Evolutionary conservation across 35 echinoderm and acorn worm genomes (phyloP), one percentile per base, ranked within the genome.

Genomic region (Heliocidaris erythrogramma): DNA sequence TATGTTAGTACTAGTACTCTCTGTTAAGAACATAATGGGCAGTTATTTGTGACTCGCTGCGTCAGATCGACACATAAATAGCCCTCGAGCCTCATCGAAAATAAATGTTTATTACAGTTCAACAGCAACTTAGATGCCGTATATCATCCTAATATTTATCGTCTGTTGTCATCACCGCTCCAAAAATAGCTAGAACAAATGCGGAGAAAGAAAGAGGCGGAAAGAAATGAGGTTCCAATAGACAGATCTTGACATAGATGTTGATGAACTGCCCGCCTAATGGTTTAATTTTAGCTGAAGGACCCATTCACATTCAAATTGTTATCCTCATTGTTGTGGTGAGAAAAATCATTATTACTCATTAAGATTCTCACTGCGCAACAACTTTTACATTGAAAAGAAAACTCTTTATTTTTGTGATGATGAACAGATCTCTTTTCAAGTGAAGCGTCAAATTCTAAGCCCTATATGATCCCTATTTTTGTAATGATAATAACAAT

Each of bases 41-140:
- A n/a, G 88, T 90, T 48, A 48, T 47, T 47, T 32, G 24, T 47
- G 31, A 50, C 21, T 21, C 24, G 32, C 29, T n/a, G 14, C 49
- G 21, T 90, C 49, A 10, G 88, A 90, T 50, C 30, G 88, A 90
- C 88, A 90, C 88, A 48, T 78, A 78, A 78, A 78, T 78, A n/a
- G 18, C 65, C 65, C 65, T 78, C 65, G 21, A 78, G 65, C 18
- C 5, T 27, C 65, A 78, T 78, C 2, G 65, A 78, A 78, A 78
- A 78, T 78, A 78, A 78, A 78, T n/a, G 65, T 78, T 78, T 78
- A 78, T 78, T 78, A 24, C 65, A 8, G 27, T n/a, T 78, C 65
- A 78, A 24, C 65, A 4, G 21, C 65, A 78, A 27, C 65, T 78
- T 78, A 78, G 65, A 18, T 7, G 65, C 27, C 65, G 17, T 78